These are phyloP conservation scores for Heliothis subflexa DNA, from an alignment of 1,140 invertebrate genomes.

Conservation along the genomic window DNA sequence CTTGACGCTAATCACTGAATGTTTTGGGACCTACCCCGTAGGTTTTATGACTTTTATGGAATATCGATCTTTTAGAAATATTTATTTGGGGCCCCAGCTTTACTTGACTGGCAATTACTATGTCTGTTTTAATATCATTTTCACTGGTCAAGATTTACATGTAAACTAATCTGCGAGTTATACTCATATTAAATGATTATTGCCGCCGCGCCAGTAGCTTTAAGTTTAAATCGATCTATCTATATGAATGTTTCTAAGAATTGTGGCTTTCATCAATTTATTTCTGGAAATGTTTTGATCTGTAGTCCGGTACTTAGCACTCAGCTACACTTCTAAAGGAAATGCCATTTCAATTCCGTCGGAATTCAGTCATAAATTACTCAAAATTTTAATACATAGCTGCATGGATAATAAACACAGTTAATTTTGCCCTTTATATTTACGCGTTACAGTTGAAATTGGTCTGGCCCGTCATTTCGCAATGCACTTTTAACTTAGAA, in stretches of 20 bases:
- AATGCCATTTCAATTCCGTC: slow-evolving; percentile 9
- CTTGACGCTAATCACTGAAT: no score
- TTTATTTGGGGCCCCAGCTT: no score
- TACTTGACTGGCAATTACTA: no score
- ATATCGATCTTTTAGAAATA: no score
- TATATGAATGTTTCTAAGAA: no score
- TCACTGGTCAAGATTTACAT: neutral
- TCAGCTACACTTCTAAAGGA: neutral
- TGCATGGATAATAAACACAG: neutral
- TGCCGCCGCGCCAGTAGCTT: neutral
- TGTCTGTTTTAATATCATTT: neutral
- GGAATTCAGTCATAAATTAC: slow-evolving; percentile 6
- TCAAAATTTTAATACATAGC: slow-evolving; percentile 4
- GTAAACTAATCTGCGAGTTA: neutral
- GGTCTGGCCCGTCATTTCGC: neutral
- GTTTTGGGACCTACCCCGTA: no score
- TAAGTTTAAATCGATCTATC: neutral
- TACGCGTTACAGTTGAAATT: neutral
- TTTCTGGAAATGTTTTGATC: slow-evolving; percentile 16
- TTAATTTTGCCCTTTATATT: slow-evolving; percentile 4
- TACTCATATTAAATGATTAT: neutral
- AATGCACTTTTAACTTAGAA: slow-evolving; percentile 48
- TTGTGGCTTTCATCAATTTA: neutral
- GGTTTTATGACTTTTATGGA: no score
- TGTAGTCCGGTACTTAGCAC: neutral